Evolutionary conservation across 2,888 invertebrate species (phyloP), one percentile per base, ranked within the genome.

Genomic region (Coelopa pilipes): DNA sequence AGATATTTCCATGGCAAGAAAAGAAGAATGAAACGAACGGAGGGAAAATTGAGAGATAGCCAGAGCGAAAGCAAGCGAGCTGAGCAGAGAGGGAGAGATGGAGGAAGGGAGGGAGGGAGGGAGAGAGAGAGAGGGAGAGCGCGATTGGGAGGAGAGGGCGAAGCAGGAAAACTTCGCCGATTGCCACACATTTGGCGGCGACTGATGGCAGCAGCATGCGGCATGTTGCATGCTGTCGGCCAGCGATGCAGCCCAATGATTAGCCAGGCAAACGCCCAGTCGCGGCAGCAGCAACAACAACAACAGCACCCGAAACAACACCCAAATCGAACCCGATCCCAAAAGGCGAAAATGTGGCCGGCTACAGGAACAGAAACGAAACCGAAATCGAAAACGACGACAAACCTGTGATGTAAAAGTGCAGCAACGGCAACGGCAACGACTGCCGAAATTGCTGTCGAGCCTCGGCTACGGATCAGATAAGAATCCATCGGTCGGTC

Each of bases 231-330:
- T 34, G 34, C 34, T 34, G 34, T 34, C 34, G 34, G 34, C 34
- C 34, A 34, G 34, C 65, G 71, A 72, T 72, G 47, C 65, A 72
- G 71, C 65, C 65, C 65, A 72, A 15, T 65, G 71, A 72, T 72
- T 72, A 57, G 70, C 53, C 46, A 55, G 34, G 65, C 71, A 65
- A 72, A 72, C 71, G 71, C 71, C 71, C 71, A 72, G 65, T 34
- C 34, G 34, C 34, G 2, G 34, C 34, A 34, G 7, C 34, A 34
- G 7, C 7, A 34, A 34, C 34, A 34, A 34, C 34, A 34, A 46
- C 19, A 66, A 49, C 21, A 66, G 21, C 17, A 66, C 21, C 4
- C 9, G 13, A 15, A 49, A 66, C 12, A 47, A 34, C 34, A 34
- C 2, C 34, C 34, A 34, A 34, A 34, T 2, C 34, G 34, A 34